Percentiles rank a stretch among this genome's conserved stretches.
Evolutionary conservation across 2,113 vertebrate genomes (phyloP).

Genomic region (Thomomys bottae): DNA sequence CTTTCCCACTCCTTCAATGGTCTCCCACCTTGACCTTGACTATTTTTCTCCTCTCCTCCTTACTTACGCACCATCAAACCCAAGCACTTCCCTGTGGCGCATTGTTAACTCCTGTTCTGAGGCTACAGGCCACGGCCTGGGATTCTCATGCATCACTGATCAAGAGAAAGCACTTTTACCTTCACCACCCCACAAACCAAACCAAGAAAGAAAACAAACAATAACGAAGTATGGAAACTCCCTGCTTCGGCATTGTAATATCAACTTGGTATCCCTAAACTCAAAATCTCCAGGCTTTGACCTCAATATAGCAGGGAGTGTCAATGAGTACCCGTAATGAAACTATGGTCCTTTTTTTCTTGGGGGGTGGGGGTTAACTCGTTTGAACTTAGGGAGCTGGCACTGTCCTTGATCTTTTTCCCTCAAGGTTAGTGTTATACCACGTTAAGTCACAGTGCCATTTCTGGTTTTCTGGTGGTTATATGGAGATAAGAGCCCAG

Average conservation of each 20-base stretch:
- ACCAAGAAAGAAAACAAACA: neutral
- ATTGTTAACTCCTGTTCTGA: neutral
- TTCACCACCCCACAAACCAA: neutral
- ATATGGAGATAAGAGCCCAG: no score
- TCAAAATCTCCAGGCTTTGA: neutral
- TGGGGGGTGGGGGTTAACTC: no score
- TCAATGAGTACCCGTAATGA: neutral
- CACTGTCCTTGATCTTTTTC: no score
- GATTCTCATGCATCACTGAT: neutral
- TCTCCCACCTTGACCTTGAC: neutral
- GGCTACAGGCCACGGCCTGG: neutral
- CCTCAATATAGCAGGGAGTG: neutral
- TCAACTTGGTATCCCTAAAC: slow-evolving; percentile 12
- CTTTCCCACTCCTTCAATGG: neutral
- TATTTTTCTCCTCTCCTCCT: neutral
- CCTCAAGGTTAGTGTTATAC: no score
- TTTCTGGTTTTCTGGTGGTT: no score
- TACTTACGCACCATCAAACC: neutral
- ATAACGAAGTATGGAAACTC: neutral
- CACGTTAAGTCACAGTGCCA: no score
- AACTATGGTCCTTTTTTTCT: neutral
- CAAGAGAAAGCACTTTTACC: slow-evolving; percentile 21
- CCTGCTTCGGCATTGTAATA: slow-evolving; percentile 35
- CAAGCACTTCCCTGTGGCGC: neutral
- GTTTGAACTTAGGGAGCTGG: neutral